Conservation (phyloP, 2,888 invertebrate species). For the Patella pellucida region DNA sequence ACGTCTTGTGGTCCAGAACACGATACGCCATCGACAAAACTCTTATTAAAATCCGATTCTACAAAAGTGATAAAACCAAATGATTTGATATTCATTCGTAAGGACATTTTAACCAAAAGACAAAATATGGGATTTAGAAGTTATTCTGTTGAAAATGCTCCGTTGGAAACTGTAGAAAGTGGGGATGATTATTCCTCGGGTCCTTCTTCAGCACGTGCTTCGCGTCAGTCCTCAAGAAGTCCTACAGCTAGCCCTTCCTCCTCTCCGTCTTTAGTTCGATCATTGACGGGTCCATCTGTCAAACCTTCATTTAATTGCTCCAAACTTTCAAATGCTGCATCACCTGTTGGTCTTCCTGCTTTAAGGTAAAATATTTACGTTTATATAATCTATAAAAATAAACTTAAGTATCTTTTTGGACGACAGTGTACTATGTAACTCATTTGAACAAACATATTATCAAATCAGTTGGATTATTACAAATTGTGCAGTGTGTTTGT, state of each 20-base stretch:
- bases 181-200: conserved; percentile 1
- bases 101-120: conserved; percentile 5
- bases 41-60: not conserved
- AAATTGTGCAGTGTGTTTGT: not conserved
- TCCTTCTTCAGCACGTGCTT: not conserved
- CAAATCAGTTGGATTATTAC: too few species aligned
- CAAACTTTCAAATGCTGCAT: conserved; percentile 7
- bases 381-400: too few species aligned
- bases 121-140: conserved; percentile 5
- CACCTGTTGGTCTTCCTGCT: conserved; percentile 9
- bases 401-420: too few species aligned
- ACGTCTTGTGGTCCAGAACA: not conserved
- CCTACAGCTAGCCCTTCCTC: not conserved
- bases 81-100: conserved; percentile 7
- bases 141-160: conserved; percentile 3
- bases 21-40: not conserved
- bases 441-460: too few species aligned
- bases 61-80: not conserved
- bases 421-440: too few species aligned
- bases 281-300: not conserved
- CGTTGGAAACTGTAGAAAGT: conserved; percentile 3
- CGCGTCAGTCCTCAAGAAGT: conserved; percentile 1
- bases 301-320: not conserved
- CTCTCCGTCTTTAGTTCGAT: conserved; percentile 6
- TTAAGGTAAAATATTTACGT: not conserved